Base-by-base conservation (phyloP, 2,888 invertebrate genomes). In the Xanthia icteritia region DNA sequence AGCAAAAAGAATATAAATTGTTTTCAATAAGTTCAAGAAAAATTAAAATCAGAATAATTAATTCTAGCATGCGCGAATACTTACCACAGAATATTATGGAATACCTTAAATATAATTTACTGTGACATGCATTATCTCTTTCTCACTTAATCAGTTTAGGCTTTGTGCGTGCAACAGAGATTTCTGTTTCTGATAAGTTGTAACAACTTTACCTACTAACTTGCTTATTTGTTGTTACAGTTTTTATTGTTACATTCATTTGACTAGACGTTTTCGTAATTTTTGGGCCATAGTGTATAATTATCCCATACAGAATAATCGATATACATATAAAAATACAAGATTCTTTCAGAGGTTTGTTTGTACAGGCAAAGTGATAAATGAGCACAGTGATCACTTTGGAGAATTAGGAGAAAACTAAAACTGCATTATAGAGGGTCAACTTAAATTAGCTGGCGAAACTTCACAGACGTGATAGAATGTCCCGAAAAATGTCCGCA, bases 31-130 rank as follows among this genome's bases (percentile, higher is more conserved):
- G 54, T 63, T 54, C 56, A 65, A 68, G 63, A 64, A 76, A 64
- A 64, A 20, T 39, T 64, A 36, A 87, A 86, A 67, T 63, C 66
- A 64, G 42, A 75, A 61, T 31, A 76, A 85, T 79, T 66, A 48
- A 75, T 64, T 71, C 69, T 74, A 86, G 89, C 87, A 73, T 79
- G 68, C 79, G 89, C 89, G 89, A 89, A 90, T 90, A 86, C 81
- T 78, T 68, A 61, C 60, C 82, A 68, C 58, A 85, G 17, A 67
- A 71, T 73, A 71, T 68, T 69, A 51, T 72, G 63, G 68, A 66
- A 64, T 60, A 66, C 64, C 61, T 69, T 56, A 42, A 81, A 64
- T 77, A 48, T 42, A 36, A 69, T 72, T 76, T 73, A 81, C 42
- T 82, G 75, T 85, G 36, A 84, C 69, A 81, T 80, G 54, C 68